Percentiles rank a stretch among this genome's conserved stretches.
These are phyloP conservation scores for Palythoa grandis DNA, from an alignment of 92 coral and sea anemone genomes.

Conservation along the genomic window DNA sequence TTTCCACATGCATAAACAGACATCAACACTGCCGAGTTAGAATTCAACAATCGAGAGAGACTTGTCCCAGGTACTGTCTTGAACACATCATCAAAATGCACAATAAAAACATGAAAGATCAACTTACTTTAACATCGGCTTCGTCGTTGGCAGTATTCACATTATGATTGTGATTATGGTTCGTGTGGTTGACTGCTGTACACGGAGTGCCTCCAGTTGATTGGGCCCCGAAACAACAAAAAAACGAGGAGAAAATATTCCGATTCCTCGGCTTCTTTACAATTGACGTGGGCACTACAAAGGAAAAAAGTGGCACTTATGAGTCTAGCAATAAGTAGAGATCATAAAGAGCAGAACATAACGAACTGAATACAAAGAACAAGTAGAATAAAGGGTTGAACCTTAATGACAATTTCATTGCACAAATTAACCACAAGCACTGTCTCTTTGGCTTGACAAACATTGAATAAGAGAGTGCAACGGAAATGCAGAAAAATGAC, in stretches of 20 bases:
- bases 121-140: conserved; percentile 81
- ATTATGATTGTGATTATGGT: conserved; percentile 86
- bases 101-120: neutral
- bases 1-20: neutral
- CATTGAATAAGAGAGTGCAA: conserved; percentile 1
- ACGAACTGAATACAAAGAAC: conserved; percentile 26
- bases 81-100: neutral
- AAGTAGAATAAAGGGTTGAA: conserved; percentile 25
- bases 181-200: conserved; percentile 64
- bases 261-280: conserved; percentile 92
- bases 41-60: no score
- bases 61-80: neutral
- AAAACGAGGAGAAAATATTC: conserved; percentile 93
- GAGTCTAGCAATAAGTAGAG: conserved; percentile 8
- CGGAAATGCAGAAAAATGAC: conserved; percentile 37
- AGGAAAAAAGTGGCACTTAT: conserved; percentile 17
- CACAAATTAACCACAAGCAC: conserved; percentile 51
- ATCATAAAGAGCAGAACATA: conserved; percentile 21
- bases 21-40: no score
- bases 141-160: conserved; percentile 78
- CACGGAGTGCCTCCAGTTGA: conserved; percentile 74
- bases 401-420: conserved; percentile 55
- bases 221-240: conserved; percentile 98
- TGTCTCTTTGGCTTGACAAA: conserved; percentile 19
- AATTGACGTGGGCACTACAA: conserved; percentile 83